phyloP scores from a whole-genome alignment of 2,797 vertebrate species.

The Furcifer pardalis region DNA sequence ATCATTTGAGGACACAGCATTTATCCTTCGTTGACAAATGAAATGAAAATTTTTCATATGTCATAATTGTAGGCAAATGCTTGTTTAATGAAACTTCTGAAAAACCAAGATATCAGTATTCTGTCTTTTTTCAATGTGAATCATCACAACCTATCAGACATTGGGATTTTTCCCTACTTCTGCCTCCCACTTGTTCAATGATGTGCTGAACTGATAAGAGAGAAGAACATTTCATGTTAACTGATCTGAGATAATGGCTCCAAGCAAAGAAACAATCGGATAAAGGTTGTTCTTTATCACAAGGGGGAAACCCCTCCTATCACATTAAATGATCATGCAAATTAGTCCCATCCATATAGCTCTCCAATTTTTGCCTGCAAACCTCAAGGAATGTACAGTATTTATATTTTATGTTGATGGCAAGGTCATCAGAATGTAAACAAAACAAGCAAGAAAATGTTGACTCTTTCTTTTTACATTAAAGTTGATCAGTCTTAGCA shows the following conservation, averaged over 20 bases:
- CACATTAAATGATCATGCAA: not conserved
- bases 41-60: not conserved
- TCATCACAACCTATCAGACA: not conserved
- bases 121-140: not conserved
- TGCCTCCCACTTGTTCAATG: not conserved
- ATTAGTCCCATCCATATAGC: not conserved
- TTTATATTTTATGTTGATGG: no score
- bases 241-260: conserved; percentile 19
- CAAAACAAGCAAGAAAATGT: not conserved
- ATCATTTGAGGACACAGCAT: not conserved
- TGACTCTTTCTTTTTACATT: not conserved
- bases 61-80: not conserved
- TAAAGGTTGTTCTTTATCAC: not conserved
- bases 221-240: conserved; percentile 8
- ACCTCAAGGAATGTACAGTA: not conserved
- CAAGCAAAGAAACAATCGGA: conserved; percentile 4
- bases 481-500: not conserved
- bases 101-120: not conserved
- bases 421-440: not conserved
- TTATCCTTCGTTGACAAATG: not conserved
- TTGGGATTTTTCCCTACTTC: conserved; percentile 12
- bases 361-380: not conserved
- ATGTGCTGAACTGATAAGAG: conserved; percentile 8
- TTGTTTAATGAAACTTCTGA: not conserved
- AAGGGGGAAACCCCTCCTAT: conserved; percentile 18